Evolutionary conservation across 2,113 vertebrate species (phyloP).

Genomic region (Neodon shergylaensis): DNA sequence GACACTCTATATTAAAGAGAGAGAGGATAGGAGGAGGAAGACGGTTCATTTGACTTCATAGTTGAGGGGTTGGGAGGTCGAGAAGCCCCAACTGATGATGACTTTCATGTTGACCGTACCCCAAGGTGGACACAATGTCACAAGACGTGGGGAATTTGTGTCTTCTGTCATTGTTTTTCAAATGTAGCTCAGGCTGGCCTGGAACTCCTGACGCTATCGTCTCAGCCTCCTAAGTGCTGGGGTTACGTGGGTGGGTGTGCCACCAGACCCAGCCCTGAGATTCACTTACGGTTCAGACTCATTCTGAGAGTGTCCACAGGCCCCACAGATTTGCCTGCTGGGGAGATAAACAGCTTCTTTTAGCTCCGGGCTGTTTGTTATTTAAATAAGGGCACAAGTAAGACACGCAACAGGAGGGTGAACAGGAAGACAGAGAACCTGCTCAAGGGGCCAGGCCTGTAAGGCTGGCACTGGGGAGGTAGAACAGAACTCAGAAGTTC

Average conservation of each 20-base stretch:
- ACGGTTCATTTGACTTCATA: no score
- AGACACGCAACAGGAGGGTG: not conserved
- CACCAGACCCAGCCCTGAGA: not conserved
- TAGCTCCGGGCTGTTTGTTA: not conserved
- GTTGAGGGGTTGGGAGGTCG: not conserved
- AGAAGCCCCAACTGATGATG: not conserved
- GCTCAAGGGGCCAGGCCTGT: not conserved
- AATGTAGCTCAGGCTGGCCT: not conserved
- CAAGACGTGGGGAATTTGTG: not conserved
- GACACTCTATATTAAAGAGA: not conserved
- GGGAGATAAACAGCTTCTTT: constrained; percentile 32
- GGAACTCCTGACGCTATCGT: not conserved
- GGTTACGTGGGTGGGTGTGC: not conserved
- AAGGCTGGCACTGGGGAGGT: not conserved
- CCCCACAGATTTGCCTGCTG: not conserved
- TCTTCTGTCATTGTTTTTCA: not conserved
- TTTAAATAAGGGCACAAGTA: not conserved
- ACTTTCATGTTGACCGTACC: not conserved
- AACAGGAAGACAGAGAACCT: not conserved
- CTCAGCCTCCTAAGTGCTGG: not conserved
- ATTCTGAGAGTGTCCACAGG: not conserved
- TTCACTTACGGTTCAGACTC: not conserved
- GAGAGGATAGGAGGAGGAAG: not conserved
- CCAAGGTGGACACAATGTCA: not conserved
- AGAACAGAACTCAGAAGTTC: not conserved